These are phyloP conservation scores for Serinus canaria DNA, from an alignment of 2,113 vertebrate genomes.

Conservation along the genomic window DNA sequence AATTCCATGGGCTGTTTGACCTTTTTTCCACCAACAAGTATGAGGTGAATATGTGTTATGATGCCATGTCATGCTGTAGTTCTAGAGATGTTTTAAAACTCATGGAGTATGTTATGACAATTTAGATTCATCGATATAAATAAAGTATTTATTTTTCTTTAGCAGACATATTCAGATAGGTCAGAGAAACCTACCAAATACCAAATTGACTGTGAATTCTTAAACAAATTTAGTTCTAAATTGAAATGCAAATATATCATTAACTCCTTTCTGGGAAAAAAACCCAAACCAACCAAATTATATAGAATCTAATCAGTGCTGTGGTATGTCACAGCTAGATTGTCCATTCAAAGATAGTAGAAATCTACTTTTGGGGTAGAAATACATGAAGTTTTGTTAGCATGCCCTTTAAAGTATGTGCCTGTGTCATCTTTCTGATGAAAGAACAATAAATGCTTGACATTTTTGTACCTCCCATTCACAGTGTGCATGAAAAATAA, in stretches of 20 bases:
- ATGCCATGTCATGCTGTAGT: background rate
- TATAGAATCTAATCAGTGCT: background rate
- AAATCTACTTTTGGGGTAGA: background rate
- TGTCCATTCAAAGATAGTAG: background rate
- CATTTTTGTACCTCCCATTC: background rate
- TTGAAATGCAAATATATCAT: background rate
- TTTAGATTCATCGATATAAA: background rate
- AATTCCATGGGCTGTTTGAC: background rate
- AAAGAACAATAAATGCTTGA: background rate
- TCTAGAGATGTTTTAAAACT: background rate
- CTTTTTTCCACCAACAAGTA: background rate
- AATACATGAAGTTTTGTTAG: background rate
- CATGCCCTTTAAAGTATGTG: background rate
- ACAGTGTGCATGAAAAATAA: background rate
- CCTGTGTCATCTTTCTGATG: background rate
- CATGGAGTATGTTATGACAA: accelerated
- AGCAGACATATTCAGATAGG: background rate
- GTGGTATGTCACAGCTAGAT: background rate
- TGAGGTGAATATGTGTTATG: background rate
- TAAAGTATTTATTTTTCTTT: background rate
- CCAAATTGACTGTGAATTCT: background rate
- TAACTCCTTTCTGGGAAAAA: background rate
- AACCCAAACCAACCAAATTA: background rate
- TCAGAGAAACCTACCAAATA: background rate
- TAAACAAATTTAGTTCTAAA: background rate